Base-by-base conservation (phyloP, 2,888 invertebrate species). In the Coelogynopora nodosa region DNA sequence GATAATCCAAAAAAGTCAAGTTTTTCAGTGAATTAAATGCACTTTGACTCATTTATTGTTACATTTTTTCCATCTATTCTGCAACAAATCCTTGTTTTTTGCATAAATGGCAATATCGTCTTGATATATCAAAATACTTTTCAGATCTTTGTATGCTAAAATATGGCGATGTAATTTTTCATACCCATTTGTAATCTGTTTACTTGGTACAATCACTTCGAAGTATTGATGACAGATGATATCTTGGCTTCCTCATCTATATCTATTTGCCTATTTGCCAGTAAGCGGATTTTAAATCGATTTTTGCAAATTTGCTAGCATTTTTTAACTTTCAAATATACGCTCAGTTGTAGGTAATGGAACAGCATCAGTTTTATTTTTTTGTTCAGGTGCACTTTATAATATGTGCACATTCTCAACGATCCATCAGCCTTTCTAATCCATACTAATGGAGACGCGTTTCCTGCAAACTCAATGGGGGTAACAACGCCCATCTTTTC, bases 301-400 rank as follows among this genome's bases (percentile, higher is more conserved):
- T 27, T 86, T 86, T 86, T 13, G 86, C 86, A 86, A 86, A 86
- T 86, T 86, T 86, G n/a, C 80, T 86, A 23, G 86, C 86, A 86
- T 86, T 86, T 86, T 86, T 74, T 84, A 10, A 84, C 10, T 84
- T 82, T 82, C n/a, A 84, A 84, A 82, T 82, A 84, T 67, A 10
- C 2, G 74, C 82, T 84, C 84, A 82, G 10, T 84, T 67, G 74
- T 28, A 2, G 84, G 84, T 82, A 84, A 27, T 26, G 85, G 85
- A 85, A n/a, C 84, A 26, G 85, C 83, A 26, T 85, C 85, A n/a
- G 85, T 26, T 29, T 86, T 87, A 31, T 84, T 86, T 31, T 86
- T 84, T 31, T 84, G 81, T 67, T 84, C 67, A 83, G 5, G 67
- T 84, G 82, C 29, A 84, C 84, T 67, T 84, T 84, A 30, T 84